Conservation (phyloP, 30 jellyfish, hydroid and myxozoan genomes). For the Haliclystus octoradiatus region DNA sequence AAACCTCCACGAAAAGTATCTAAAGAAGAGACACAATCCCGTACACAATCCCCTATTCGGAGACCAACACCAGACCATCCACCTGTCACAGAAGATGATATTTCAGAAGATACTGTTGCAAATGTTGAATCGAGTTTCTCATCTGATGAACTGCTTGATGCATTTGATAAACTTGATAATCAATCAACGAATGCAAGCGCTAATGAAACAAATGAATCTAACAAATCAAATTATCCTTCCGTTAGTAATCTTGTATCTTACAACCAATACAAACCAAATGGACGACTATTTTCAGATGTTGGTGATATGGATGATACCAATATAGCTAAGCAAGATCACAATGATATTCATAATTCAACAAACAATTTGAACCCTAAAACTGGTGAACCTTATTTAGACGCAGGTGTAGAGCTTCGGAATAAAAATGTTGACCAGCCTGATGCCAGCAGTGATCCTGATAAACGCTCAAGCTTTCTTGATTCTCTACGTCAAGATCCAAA, state of each 20-base stretch:
- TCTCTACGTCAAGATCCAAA: constrained; percentile 46
- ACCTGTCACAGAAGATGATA: not conserved
- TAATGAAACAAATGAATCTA: not conserved
- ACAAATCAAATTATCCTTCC: not conserved
- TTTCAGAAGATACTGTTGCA: not conserved
- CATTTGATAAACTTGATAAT: not conserved
- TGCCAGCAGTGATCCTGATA: not conserved
- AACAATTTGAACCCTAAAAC: not conserved
- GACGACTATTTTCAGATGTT: not conserved
- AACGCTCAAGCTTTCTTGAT: constrained; percentile 54
- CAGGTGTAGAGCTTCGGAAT: not conserved
- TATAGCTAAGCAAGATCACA: not conserved
- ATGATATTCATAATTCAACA: too few species aligned
- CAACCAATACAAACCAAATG: not conserved
- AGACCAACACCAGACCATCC: not conserved
- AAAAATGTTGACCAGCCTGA: not conserved
- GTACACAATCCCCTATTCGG: not conserved
- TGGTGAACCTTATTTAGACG: not conserved
- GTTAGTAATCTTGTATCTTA: not conserved
- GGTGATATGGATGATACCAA: not conserved
- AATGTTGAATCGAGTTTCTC: not conserved
- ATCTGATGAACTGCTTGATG: not conserved
- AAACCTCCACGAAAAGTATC: constrained; percentile 21
- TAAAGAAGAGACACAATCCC: not conserved
- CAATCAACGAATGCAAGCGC: not conserved